phyloP scores from a whole-genome alignment of 2,888 invertebrate genomes.

The Agrotis puta region DNA sequence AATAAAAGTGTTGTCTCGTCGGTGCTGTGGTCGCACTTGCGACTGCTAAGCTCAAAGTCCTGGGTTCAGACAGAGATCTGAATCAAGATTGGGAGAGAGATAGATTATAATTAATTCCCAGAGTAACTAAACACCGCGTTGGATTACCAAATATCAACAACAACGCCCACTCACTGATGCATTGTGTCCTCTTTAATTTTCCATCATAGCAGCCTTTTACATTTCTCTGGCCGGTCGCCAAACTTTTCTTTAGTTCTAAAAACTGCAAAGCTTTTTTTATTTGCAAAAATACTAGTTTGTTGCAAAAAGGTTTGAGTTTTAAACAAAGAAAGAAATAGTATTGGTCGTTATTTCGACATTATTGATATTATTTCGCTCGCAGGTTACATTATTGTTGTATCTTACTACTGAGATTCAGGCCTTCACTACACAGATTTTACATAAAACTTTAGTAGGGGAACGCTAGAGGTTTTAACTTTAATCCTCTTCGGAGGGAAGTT shows the following conservation, averaged over 20 bases:
- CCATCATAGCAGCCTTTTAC: conserved; percentile 4
- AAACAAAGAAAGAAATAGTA: not conserved
- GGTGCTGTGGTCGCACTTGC: not conserved
- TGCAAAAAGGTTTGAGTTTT: not conserved
- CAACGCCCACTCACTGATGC: not conserved
- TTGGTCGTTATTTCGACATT: too few species aligned
- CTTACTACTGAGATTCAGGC: conserved; percentile 9
- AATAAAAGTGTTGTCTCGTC: not conserved
- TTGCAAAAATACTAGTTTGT: conserved; percentile 1
- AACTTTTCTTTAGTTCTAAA: conserved; percentile 9
- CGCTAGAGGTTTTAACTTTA: conserved; percentile 28
- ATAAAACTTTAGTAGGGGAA: conserved; percentile 31
- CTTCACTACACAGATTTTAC: conserved; percentile 10
- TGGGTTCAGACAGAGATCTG: too few species aligned
- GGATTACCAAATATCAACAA: conserved; percentile 13
- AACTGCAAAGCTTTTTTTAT: conserved; percentile 9
- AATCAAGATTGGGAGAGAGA: too few species aligned
- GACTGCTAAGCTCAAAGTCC: too few species aligned
- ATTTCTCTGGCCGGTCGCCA: conserved; percentile 26
- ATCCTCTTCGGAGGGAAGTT: conserved; percentile 16
- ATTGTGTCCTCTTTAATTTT: conserved; percentile 23
- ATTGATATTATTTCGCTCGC: too few species aligned
- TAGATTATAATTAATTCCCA: too few species aligned
- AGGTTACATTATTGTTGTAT: not conserved
- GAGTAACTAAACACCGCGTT: not conserved